phyloP scores from a whole-genome alignment of 2,113 vertebrate species.

The Corydoras maculifer region DNA sequence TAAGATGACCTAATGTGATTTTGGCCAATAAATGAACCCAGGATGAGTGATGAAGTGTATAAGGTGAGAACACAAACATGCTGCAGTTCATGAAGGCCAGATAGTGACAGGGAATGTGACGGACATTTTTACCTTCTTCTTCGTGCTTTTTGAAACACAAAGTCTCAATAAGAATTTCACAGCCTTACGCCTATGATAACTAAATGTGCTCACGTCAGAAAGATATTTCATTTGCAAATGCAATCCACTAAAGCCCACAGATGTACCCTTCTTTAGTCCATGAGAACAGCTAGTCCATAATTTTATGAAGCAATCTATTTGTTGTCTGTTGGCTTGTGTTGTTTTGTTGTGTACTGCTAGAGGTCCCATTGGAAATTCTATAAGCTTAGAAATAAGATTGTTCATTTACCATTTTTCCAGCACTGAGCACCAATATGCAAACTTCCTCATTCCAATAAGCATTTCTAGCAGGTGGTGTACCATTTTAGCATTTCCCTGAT shows the following conservation, averaged over 20 bases:
- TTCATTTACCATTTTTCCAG: conserved; percentile 2
- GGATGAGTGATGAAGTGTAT: conserved; percentile 32
- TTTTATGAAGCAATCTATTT: conserved; percentile 5
- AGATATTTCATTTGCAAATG: conserved; percentile 26
- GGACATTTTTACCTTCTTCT: conserved; percentile 37
- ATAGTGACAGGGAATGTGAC: conserved; percentile 13
- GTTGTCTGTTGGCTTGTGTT: not conserved
- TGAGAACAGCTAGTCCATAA: not conserved
- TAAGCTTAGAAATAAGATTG: conserved; percentile 15
- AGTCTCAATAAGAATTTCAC: not conserved
- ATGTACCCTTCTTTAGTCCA: conserved; percentile 7
- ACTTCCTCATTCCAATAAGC: not conserved
- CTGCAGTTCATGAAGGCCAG: conserved; percentile 5
- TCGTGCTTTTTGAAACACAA: not conserved
- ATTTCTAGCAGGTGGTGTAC: not conserved
- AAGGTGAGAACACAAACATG: conserved; percentile 43
- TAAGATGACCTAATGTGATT: conserved; percentile 42
- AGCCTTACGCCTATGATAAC: conserved; percentile 30
- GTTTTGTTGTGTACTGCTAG: not conserved
- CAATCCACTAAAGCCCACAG: conserved; percentile 27
- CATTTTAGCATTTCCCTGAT: conserved; percentile 17
- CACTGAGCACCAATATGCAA: not conserved
- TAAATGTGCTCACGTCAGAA: conserved; percentile 33
- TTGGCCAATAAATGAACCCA: conserved; percentile 56
- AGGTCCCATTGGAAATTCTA: not conserved